A percentile compares a stretch with the other conserved stretches of the same genome.
Evolutionary conservation across 2,797 vertebrate genomes (phyloP).

Genomic region (Tolypeutes matacus): DNA sequence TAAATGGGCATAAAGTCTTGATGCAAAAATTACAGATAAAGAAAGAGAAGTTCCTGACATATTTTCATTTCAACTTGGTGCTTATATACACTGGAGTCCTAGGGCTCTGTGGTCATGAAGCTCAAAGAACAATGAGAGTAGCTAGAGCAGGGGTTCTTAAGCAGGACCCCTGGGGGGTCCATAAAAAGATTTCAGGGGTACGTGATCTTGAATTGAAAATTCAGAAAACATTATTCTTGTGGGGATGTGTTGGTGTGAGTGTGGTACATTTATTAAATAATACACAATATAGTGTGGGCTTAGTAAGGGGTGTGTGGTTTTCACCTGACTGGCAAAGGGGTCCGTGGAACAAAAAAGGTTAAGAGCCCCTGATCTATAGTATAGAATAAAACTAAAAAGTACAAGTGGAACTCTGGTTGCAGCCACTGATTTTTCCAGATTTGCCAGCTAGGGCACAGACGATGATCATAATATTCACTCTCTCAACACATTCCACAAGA

Average conservation of each 20-base stretch:
- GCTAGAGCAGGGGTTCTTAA: no score
- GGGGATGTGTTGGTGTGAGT: no score
- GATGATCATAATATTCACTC: accelerated
- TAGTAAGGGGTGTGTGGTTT: no score
- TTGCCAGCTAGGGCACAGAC: background rate
- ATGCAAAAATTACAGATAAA: background rate
- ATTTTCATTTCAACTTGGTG: background rate
- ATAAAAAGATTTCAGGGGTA: no score
- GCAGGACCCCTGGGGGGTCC: no score
- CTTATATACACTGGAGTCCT: background rate
- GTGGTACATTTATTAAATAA: no score
- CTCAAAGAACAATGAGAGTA: background rate
- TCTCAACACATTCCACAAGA: background rate
- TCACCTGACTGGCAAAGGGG: no score
- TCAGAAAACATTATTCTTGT: no score
- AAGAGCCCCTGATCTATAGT: no score
- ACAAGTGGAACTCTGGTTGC: background rate
- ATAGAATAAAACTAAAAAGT: background rate
- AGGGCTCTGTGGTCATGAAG: accelerated
- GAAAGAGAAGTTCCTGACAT: background rate
- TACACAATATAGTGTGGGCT: no score
- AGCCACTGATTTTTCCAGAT: background rate
- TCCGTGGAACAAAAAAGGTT: no score
- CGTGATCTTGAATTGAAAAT: no score
- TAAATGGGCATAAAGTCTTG: background rate